Conservation (phyloP, 2,113 vertebrate genomes). For the Melanostigma gelatinosum region DNA sequence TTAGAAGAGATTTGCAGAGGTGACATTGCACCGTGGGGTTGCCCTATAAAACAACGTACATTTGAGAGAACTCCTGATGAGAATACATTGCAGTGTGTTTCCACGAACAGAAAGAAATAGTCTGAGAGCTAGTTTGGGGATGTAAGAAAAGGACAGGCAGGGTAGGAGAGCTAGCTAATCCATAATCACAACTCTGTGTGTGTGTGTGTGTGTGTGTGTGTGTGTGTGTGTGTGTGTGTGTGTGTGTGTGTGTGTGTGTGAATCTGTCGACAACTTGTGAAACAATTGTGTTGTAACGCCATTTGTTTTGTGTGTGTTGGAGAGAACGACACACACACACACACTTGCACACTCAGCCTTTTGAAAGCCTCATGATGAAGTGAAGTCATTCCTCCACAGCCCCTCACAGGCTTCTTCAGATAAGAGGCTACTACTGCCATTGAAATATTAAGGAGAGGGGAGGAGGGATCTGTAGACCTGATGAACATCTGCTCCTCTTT, state of each 20-base stretch:
- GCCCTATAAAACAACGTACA: not conserved
- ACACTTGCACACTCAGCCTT: slow-evolving; percentile 21
- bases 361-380: slow-evolving; percentile 60
- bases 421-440: slow-evolving; percentile 73
- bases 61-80: not conserved
- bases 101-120: not conserved
- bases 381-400: slow-evolving; percentile 73
- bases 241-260: not conserved
- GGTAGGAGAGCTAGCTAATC: slow-evolving; percentile 12
- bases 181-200: not conserved
- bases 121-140: not conserved
- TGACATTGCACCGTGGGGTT: slow-evolving; percentile 3
- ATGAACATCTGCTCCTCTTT: slow-evolving; percentile 75
- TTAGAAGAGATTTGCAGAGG: slow-evolving; percentile 26
- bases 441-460: slow-evolving; percentile 62
- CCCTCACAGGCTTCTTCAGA: slow-evolving; percentile 63
- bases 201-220: not conserved
- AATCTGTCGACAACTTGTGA: slow-evolving; percentile 8
- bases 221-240: not conserved
- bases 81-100: not conserved
- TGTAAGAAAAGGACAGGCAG: not conserved
- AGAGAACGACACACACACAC: not conserved
- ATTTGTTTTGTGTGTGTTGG: slow-evolving; percentile 13
- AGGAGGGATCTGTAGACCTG: slow-evolving; percentile 59
- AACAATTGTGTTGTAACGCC: not conserved